Conservation (phyloP, 2,113 vertebrate species). For the Triplophysa rosa region DNA sequence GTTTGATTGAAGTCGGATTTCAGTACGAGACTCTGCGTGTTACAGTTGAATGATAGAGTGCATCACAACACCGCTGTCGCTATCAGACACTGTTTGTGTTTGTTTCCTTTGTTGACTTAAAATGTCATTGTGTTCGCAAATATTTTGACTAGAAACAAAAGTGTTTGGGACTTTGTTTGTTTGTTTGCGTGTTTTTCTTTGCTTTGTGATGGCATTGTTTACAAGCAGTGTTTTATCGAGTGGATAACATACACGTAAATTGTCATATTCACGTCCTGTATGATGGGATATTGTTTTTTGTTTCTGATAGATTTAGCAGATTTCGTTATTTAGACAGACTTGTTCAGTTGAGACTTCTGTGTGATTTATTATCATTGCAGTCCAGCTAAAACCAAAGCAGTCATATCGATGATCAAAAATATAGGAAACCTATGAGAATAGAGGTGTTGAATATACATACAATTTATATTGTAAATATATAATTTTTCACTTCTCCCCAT, state of each 20-base stretch:
- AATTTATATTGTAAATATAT: no score
- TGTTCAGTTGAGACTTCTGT: neutral
- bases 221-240: neutral
- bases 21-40: neutral
- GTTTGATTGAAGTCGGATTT: conserved; percentile 65
- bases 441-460: no score
- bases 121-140: neutral
- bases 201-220: neutral
- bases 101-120: neutral
- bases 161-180: neutral
- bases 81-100: neutral
- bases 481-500: no score
- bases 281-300: neutral
- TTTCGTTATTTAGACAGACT: neutral
- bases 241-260: neutral
- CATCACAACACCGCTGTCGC: neutral
- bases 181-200: neutral
- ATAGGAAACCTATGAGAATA: no score
- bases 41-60: conserved; percentile 1
- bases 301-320: neutral
- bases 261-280: neutral
- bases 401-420: no score
- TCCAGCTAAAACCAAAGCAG: no score
- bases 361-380: no score
- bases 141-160: neutral